Conservation (phyloP, 2,888 invertebrate genomes). For the Hydropsyche betteni region DNA sequence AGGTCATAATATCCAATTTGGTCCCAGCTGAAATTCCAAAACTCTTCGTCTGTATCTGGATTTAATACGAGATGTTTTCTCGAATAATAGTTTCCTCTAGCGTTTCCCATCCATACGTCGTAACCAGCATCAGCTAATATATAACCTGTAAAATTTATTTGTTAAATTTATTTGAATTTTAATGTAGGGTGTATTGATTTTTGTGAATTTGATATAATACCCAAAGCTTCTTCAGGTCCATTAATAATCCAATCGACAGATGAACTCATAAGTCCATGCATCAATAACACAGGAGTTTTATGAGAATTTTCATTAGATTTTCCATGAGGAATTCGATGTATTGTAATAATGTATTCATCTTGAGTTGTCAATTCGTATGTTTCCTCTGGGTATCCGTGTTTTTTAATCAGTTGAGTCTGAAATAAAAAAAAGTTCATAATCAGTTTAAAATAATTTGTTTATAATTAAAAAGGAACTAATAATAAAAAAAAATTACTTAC, state of each 20-base stretch:
- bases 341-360: slow-evolving; percentile 74
- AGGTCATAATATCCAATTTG: slow-evolving; percentile 82
- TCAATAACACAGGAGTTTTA: slow-evolving; percentile 65
- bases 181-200: not conserved
- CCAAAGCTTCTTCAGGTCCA: slow-evolving; percentile 73
- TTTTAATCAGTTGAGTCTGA: slow-evolving; percentile 59
- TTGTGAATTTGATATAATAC: slow-evolving; percentile 57
- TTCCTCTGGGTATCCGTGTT: slow-evolving; percentile 68
- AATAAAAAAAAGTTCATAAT: slow-evolving; percentile 32
- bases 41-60: slow-evolving; percentile 60
- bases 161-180: not conserved
- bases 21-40: slow-evolving; percentile 82
- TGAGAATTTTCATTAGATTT: slow-evolving; percentile 53
- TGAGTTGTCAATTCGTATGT: slow-evolving; percentile 66
- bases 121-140: slow-evolving; percentile 74
- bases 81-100: slow-evolving; percentile 77
- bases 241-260: slow-evolving; percentile 80
- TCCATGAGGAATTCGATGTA: slow-evolving; percentile 70
- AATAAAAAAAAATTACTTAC: too few relatives aligned
- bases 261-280: slow-evolving; percentile 77
- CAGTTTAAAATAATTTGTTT: too few relatives aligned
- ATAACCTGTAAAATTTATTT: slow-evolving; percentile 43
- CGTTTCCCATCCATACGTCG: slow-evolving; percentile 85
- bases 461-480: too few relatives aligned
- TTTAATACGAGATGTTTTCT: slow-evolving; percentile 66